Percentiles rank a stretch among this genome's conserved stretches.
Evolutionary conservation across 2,888 invertebrate species (phyloP).

Genomic region (Tribolium freemani): DNA sequence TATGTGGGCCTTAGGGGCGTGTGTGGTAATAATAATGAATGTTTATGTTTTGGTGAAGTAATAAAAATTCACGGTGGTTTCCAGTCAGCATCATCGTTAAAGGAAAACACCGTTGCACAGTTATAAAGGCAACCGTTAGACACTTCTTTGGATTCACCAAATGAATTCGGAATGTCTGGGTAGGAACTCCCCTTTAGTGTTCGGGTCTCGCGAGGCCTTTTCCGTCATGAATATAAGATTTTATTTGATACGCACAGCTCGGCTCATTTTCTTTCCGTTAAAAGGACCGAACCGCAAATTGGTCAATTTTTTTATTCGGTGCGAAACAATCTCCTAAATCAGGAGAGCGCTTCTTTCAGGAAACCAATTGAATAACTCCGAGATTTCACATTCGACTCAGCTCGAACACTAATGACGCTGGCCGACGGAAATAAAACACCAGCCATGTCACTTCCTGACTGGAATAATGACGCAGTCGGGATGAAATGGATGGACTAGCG

Average conservation of each 20-base stretch:
- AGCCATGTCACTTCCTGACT: constrained; percentile 63
- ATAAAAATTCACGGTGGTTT: constrained; percentile 29
- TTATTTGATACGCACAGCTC: constrained; percentile 27
- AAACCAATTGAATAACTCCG: constrained; percentile 56
- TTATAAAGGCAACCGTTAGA: constrained; percentile 25
- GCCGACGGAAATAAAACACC: constrained; percentile 62
- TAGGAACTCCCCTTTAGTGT: constrained; percentile 26
- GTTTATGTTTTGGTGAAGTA: background rate
- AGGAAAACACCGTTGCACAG: constrained; percentile 12
- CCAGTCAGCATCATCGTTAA: constrained; percentile 24
- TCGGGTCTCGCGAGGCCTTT: constrained; percentile 16
- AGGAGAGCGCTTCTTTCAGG: constrained; percentile 26
- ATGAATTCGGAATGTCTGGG: constrained; percentile 32
- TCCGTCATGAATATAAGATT: constrained; percentile 40
- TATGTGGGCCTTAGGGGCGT: background rate
- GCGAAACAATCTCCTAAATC: constrained; percentile 50
- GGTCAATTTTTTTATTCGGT: constrained; percentile 7
- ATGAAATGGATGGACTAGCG: constrained; percentile 22
- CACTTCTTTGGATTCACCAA: constrained; percentile 30
- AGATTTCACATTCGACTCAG: constrained; percentile 59
- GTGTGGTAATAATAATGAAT: background rate
- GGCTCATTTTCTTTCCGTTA: constrained; percentile 6
- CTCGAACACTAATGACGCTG: constrained; percentile 57
- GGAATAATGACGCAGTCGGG: constrained; percentile 57
- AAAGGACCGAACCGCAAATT: background rate